These are phyloP conservation scores for Xenopus laevis DNA, from an alignment of 2,113 vertebrate genomes.

Conservation along the genomic window DNA sequence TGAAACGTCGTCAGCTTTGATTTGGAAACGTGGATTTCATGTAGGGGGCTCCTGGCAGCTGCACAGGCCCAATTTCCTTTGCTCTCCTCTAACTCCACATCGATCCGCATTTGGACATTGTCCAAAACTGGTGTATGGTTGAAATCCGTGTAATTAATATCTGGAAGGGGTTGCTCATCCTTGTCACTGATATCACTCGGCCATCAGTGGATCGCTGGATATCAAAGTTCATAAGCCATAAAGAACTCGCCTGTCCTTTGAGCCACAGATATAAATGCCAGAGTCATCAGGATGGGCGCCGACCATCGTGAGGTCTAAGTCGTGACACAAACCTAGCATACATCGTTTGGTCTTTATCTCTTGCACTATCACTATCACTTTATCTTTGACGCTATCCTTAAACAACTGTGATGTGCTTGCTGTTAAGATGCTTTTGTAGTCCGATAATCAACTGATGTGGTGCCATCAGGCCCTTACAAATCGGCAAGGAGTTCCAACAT, in stretches of 20 bases:
- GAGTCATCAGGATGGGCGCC: constrained; percentile 67
- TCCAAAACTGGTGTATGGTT: constrained; percentile 75
- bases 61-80: constrained; percentile 81
- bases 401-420: constrained; percentile 53
- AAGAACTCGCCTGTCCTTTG: constrained; percentile 72
- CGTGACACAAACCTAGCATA: constrained; percentile 76
- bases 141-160: constrained; percentile 47
- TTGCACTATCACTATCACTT: constrained; percentile 67
- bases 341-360: constrained; percentile 51
- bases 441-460: constrained; percentile 77
- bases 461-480: constrained; percentile 81
- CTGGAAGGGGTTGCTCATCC: constrained; percentile 44
- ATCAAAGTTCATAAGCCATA: constrained; percentile 82
- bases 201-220: constrained; percentile 67
- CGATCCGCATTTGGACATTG: constrained; percentile 82
- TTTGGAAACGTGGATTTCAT: constrained; percentile 73
- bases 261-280: constrained; percentile 83
- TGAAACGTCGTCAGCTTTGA: constrained; percentile 50
- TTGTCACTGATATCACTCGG: constrained; percentile 50
- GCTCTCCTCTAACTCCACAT: constrained; percentile 77
- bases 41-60: constrained; percentile 65
- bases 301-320: constrained; percentile 86
- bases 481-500: constrained; percentile 80
- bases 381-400: constrained; percentile 54
- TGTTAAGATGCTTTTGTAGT: constrained; percentile 67